Conservation (phyloP, 1,140 invertebrate genomes). For the Aphelenchoides avenae region DNA sequence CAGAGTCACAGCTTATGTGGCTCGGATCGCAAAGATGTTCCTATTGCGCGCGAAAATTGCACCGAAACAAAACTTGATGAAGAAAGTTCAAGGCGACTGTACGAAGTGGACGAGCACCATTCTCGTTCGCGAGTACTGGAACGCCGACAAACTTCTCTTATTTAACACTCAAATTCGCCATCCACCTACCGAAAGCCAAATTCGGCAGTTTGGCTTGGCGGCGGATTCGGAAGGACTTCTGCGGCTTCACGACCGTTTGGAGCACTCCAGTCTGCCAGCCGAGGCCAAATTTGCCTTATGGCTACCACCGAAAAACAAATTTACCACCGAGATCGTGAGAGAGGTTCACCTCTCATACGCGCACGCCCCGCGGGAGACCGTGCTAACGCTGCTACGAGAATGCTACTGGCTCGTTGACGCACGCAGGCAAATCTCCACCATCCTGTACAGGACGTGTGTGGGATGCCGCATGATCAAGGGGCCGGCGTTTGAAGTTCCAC, state of each 20-base stretch:
- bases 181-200: conserved; percentile 4
- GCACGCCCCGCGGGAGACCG: conserved; percentile 3
- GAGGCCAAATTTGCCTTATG: conserved; percentile 11
- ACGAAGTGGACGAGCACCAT: no score
- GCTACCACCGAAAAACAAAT: conserved; percentile 2
- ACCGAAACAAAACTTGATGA: no score
- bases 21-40: no score
- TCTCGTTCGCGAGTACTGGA: no score
- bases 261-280: conserved; percentile 1
- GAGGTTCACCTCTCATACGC: neutral
- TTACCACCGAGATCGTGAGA: conserved; percentile 17
- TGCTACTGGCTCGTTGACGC: conserved; percentile 16
- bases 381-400: neutral
- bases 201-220: conserved; percentile 8
- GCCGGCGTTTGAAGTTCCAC: conserved; percentile 6
- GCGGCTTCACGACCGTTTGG: conserved; percentile 1
- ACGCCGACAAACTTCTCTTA: no score
- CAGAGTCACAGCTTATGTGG: no score
- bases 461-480: conserved; percentile 1
- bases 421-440: neutral
- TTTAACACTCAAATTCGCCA: conserved; percentile 6
- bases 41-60: no score
- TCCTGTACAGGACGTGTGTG: conserved; percentile 6
- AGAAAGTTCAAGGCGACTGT: no score
- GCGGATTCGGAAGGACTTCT: conserved; percentile 11